These are phyloP conservation scores for Osmoderma eremita DNA, from an alignment of 2,888 invertebrate genomes.

Conservation along the genomic window DNA sequence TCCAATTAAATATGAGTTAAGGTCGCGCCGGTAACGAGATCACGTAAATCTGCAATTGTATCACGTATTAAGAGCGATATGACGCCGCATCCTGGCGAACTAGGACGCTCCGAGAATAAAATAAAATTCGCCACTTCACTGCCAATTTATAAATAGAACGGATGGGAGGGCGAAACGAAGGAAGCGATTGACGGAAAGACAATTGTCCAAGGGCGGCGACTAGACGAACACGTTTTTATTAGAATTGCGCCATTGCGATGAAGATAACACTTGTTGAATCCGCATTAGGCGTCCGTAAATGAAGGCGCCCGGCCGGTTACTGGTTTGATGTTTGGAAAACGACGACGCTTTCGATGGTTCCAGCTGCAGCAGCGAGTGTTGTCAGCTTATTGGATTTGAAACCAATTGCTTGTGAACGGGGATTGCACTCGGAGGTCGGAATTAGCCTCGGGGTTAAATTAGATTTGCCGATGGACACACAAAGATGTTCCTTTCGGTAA, in stretches of 20 bases:
- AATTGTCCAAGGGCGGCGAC: slow-evolving; percentile 20
- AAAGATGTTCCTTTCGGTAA: slow-evolving; percentile 24
- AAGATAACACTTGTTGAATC: slow-evolving; percentile 52
- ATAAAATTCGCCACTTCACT: slow-evolving; percentile 26
- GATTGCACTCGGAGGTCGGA: slow-evolving; percentile 55
- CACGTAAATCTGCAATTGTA: slow-evolving; percentile 33
- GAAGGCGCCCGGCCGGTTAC: slow-evolving; percentile 16
- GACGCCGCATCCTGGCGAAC: background rate
- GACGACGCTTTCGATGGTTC: slow-evolving; percentile 5
- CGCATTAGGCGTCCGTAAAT: slow-evolving; percentile 46
- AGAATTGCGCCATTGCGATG: slow-evolving; percentile 37
- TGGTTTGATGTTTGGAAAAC: slow-evolving; percentile 28
- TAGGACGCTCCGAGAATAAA: background rate
- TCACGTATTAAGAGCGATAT: slow-evolving; percentile 22
- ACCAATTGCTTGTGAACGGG: slow-evolving; percentile 58
- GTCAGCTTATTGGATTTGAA: slow-evolving; percentile 57
- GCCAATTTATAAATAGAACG: slow-evolving; percentile 34
- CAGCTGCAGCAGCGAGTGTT: background rate
- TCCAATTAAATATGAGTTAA: slow-evolving; percentile 34
- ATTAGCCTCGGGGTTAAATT: slow-evolving; percentile 52
- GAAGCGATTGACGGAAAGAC: slow-evolving; percentile 1
- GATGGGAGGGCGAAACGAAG: background rate
- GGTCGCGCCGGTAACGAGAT: slow-evolving; percentile 26
- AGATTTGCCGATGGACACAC: slow-evolving; percentile 42
- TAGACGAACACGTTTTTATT: slow-evolving; percentile 26